Base-by-base conservation (phyloP, 2,797 vertebrate genomes). In the Rhincodon typus region DNA sequence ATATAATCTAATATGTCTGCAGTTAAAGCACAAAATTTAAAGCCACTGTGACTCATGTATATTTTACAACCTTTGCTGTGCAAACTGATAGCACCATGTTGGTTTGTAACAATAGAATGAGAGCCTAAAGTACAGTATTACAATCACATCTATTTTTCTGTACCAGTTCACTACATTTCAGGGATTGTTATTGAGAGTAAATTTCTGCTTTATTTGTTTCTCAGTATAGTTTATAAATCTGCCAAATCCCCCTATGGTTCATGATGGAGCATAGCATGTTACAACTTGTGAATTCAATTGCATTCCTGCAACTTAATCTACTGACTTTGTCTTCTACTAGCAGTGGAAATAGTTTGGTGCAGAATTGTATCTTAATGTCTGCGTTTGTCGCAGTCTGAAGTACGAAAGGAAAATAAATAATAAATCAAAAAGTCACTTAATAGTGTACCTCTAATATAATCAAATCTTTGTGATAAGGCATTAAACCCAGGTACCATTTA, bases 251-350 rank as follows among this genome's bases (percentile, higher is more conserved):
- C 23, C 34, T 66, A n/a, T 21, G 23, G 19, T 27, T 93, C 62
- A 69, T 42, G 66, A 67, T 42, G 27, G 34, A 42, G 13, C 46
- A 53, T 50, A 77, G 53, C 94, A 23, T 27, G 94, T 77, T 77
- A n/a, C 46, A 95, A 95, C 94, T 95, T 77, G 94, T 74, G 70
- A 53, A 95, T 30, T 70, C 74, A 95, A 74, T 77, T n/a, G 42
- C 46, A 95, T 95, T 95, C 69, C 70, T 95, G 27, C 15, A 3
- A 25, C 46, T 77, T 77, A 50, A 77, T 34, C 72, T 53, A 27
- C 30, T 95, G 70, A 15, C 50, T 95, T 74, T 57, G 50, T 53
- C 42, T 95, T 46, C 25, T 74, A 53, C 46, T 74, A 17, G 38
- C 46, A 30, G 8, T 15, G 34, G 42, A 94, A 94, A 94, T 94